Evolutionary conservation across 2,888 invertebrate genomes (phyloP), one percentile per base, ranked within the genome.

Genomic region (Epistrophe grossulariae): DNA sequence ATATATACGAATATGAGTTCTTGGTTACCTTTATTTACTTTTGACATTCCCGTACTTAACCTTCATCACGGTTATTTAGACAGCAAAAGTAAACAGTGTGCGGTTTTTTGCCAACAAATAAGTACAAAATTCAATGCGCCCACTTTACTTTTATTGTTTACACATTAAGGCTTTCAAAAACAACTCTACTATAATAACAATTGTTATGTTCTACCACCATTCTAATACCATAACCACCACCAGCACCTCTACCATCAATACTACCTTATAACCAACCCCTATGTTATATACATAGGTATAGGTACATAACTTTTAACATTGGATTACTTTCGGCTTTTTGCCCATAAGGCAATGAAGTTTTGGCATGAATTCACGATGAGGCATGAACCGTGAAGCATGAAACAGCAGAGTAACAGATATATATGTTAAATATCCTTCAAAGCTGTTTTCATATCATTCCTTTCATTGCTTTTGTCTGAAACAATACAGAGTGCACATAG

Each of bases 361-460:
- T 70, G 40, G 24, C 55, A 55, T 70, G 70, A 70, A 70, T 70
- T 55, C 55, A 24, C 40, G 55, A 52, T 55, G 55, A 55, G 52
- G 40, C 19, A 62, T 38, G 59, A 35, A 35, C 57, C 10, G 10
- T 45, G 48, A 66, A 50, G 19, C 68, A 38, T 52, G 50, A 50
- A 3, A n/a, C n/a, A 19, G 24, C n/a, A 35, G 19, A n/a, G 15
- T 17, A 35, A 17, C 35, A 35, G 19, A 62, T 40, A 38, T 8
- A 78, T 72, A 82, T 82, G 71, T 59, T 78, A 82, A 82, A 52
- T 52, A 66, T 66, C 38, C 66, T 66, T 60, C 59, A 55, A 59
- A 66, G 82, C 72, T 73, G 52, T 72, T 77, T 77, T 72, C 64
- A 57, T 71, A 77, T 59, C 74, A 59, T 55, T 66, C 64, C 17